Conservation (phyloP, 2,113 vertebrate genomes). For the Eulacestoma nigropectus region DNA sequence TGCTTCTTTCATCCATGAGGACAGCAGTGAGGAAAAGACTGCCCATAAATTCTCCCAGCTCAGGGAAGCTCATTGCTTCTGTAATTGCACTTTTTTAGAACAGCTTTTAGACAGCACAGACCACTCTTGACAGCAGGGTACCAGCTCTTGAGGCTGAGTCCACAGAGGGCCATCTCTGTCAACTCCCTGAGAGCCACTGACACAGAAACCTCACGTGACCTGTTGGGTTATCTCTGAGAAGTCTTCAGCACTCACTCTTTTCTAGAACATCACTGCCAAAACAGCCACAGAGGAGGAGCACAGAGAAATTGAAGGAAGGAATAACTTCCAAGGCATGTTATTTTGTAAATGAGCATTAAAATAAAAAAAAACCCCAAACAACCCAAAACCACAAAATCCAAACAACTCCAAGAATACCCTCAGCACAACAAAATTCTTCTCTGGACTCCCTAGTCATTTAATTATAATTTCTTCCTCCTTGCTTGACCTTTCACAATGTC, state of each 20-base stretch:
- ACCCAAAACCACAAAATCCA: not conserved
- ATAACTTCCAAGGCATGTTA: not conserved
- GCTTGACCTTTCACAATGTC: not conserved
- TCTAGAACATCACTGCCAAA: not conserved
- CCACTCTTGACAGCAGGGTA: not conserved
- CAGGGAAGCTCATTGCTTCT: not conserved
- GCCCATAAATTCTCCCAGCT: not conserved
- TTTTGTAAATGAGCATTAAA: not conserved
- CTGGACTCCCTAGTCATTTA: not conserved
- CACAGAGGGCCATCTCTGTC: not conserved
- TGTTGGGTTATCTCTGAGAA: not conserved
- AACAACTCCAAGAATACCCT: not conserved
- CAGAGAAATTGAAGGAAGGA: not conserved
- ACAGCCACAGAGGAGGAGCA: not conserved
- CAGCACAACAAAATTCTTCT: not conserved
- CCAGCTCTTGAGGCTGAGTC: not conserved
- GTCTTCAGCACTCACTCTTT: not conserved
- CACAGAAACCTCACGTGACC: not conserved
- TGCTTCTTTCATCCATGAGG: rapidly evolving
- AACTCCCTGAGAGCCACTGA: not conserved
- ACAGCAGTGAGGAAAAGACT: not conserved
- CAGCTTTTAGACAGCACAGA: not conserved
- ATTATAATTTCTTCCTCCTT: not conserved
- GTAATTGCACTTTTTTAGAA: not conserved
- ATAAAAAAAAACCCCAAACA: not conserved